Evolutionary conservation across 2,888 invertebrate species (phyloP), one percentile per base, ranked within the genome.

Genomic region (Amiota mariae): DNA sequence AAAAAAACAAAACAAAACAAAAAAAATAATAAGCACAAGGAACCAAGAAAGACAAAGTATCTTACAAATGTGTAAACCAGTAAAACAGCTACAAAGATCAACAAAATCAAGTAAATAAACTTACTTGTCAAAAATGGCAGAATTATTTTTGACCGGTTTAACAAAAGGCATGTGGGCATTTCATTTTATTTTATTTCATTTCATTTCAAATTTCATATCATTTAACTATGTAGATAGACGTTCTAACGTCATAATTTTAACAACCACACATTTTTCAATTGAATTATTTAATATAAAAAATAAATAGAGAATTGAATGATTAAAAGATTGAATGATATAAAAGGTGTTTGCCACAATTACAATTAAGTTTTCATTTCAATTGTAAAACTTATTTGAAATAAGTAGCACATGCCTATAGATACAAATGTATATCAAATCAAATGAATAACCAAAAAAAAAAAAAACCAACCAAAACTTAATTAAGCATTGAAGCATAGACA

Each of bases 111-210:
- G 57, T 18, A 57, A 57, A 79, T n/a, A n/a, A n/a, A n/a, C n/a
- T n/a, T n/a, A n/a, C 75, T 76, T 80, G 75, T 82, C 83, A 80
- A 82, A 86, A 82, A 85, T 82, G 81, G 83, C 75, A 86, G 78
- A 85, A 84, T 80, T 64, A 83, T 83, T 79, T 80, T 78, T 81
- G 81, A 82, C 86, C 86, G 83, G 86, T 87, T 87, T 86, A 75
- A 63, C 76, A 73, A 63, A 63, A 36, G 73, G 72, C 72, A 59
- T 70, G 64, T 64, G 64, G 46, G 64, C 48, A 15, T 15, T 47
- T 13, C 56, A 9, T n/a, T 15, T 36, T 36, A 36, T 36, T 2
- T 36, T 6, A 36, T 36, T 36, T 36, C 8, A 4, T 36, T 36
- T 36, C 36, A 36, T 36, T 6, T 36, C 36, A 36, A 0, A 4